Evolutionary conservation across 2,113 vertebrate genomes (phyloP).

Genomic region (Tachuris rubrigastra): DNA sequence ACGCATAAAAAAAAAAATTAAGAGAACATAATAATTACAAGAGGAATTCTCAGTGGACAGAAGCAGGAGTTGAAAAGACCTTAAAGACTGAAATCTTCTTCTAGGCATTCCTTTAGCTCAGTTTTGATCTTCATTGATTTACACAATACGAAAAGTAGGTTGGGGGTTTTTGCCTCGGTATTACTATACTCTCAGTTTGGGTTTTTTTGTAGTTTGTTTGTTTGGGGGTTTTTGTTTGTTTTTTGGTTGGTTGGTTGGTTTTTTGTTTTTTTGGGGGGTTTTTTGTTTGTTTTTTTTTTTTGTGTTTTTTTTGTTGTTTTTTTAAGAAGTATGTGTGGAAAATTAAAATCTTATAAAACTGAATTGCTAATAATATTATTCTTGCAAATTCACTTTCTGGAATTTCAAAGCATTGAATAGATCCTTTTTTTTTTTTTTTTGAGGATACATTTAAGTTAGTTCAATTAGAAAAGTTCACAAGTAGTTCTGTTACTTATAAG

Average conservation of each 20-base stretch:
- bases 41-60: neutral
- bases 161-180: neutral
- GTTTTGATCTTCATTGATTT: neutral
- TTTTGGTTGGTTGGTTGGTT: no score
- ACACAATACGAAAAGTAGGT: neutral
- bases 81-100: neutral
- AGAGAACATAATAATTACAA: neutral
- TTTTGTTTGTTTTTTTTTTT: no score
- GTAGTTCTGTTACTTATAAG: neutral
- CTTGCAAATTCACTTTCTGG: neutral
- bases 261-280: no score
- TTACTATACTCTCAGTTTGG: rapidly evolving
- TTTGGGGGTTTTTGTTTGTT: no score
- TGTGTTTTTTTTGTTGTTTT: neutral
- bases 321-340: neutral
- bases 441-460: neutral
- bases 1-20: neutral
- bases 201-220: no score
- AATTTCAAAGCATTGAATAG: neutral
- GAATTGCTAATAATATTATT: neutral
- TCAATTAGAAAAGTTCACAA: neutral
- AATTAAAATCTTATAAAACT: neutral
- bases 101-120: neutral
- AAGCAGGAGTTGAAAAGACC: neutral
- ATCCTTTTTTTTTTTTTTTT: neutral